Evolutionary conservation across 1,140 invertebrate species (phyloP), one percentile per base, ranked within the genome.

Genomic region (Heliconius hermathena): DNA sequence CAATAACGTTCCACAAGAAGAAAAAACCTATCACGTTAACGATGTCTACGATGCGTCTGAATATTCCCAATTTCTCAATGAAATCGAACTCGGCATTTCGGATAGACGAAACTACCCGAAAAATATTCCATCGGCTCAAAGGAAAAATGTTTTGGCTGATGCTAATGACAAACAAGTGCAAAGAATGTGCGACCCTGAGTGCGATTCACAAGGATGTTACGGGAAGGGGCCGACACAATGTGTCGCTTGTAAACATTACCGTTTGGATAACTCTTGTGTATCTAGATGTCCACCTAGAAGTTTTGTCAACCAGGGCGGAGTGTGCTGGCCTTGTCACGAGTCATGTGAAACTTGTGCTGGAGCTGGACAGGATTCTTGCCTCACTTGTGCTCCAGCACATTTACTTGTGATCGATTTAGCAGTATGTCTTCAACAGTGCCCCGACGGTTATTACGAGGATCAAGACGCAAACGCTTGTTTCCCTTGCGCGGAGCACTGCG

Each of bases 321-420:
- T 96, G 18, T 98, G 97, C 85, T 97, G 96, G 96, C 96, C 97
- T 0, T 98, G 97, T 85, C 97, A 98, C 88, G 97, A 97, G 84
- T 97, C 97, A 8, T 98, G 97, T 85, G 97, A 97, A 89, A 97
- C 97, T 20, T 98, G 97, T 87, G 97, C 97, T 5, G 97, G 97
- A 1, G 95, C 97, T n/a, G 97, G 97, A 11, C 97, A 97, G 84
- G 97, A 97, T 87, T 97, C 96, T 71, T 98, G 97, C 86, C 92
- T 98, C 0, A 97, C 97, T 11, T 98, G 97, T 90, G 97, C 97
- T 1, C 97, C 97, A 1, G 97, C 97, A 70, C 97, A 97, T 89
- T 94, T 97, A 38, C 94, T 97, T 86, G 96, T 98, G 66, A 96
- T 96, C 11, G 97, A 98, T 94, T 93, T 98, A 74, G 97, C 97